These are phyloP conservation scores for Enoplosus armatus DNA, from an alignment of 2,797 vertebrate genomes.

Conservation along the genomic window DNA sequence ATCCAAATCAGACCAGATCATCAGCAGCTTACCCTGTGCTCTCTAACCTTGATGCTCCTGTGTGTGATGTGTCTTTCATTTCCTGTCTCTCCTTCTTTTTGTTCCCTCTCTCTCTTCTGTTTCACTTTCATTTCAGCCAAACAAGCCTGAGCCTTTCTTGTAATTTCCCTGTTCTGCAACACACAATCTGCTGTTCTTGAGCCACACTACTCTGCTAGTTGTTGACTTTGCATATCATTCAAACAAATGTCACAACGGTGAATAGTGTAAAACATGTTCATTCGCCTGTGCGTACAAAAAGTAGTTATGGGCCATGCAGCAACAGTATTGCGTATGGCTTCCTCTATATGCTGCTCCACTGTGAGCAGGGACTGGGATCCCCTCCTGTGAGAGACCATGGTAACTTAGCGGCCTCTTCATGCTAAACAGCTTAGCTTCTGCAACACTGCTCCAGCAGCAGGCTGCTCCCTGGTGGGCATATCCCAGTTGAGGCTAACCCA, in stretches of 20 bases:
- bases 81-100: not conserved
- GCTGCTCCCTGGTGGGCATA: slow-evolving; percentile 76
- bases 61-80: not conserved
- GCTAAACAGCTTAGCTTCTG: slow-evolving; percentile 61
- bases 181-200: rapidly evolving
- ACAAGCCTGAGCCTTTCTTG: rapidly evolving
- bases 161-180: not conserved
- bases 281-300: no score
- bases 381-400: slow-evolving; percentile 57
- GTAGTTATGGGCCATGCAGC: no score
- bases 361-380: slow-evolving; percentile 24
- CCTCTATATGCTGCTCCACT: slow-evolving; percentile 21
- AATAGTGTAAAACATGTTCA: no score
- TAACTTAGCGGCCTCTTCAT: slow-evolving; percentile 61
- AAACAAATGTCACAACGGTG: not conserved
- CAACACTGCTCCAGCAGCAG: slow-evolving; percentile 68
- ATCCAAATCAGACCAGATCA: not conserved
- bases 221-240: not conserved
- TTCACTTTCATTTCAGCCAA: slow-evolving; percentile 50
- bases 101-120: no score
- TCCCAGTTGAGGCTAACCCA: slow-evolving; percentile 52
- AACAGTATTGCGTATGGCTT: slow-evolving; percentile 2
- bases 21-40: not conserved
- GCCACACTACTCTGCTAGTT: no score
- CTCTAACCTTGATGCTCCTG: not conserved